Conservation (phyloP, 2,797 vertebrate species). For the Psittacula echo region DNA sequence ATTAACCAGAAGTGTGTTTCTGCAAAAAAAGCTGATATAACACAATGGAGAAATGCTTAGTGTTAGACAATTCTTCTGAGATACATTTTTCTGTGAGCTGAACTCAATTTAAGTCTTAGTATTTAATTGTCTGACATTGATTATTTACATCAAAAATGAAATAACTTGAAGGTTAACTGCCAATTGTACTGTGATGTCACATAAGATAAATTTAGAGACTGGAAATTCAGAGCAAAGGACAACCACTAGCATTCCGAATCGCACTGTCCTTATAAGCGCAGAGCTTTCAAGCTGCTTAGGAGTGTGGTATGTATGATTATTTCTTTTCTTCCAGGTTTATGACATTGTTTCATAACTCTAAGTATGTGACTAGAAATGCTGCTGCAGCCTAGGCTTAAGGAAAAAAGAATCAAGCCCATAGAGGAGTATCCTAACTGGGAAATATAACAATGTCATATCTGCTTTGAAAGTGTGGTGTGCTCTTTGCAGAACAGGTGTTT, state of each 20-base stretch:
- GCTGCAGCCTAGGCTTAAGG: background rate
- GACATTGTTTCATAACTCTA: background rate
- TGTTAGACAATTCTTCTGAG: background rate
- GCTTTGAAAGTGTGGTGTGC: background rate
- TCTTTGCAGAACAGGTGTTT: background rate
- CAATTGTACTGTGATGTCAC: background rate
- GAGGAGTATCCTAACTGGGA: background rate
- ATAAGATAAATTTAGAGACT: background rate
- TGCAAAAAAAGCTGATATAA: background rate
- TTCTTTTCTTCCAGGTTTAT: background rate
- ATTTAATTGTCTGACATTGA: background rate
- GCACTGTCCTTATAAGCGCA: background rate
- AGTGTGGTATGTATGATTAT: background rate
- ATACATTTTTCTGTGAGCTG: background rate
- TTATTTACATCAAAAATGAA: background rate
- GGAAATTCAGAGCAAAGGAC: slow-evolving; percentile 8
- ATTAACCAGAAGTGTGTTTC: background rate
- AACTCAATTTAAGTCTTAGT: background rate
- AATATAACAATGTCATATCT: background rate
- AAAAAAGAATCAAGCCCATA: background rate
- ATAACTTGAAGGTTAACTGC: background rate
- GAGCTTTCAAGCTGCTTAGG: background rate
- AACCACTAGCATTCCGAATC: background rate
- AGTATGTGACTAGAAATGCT: background rate
- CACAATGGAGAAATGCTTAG: background rate